Evolutionary conservation across 1,140 invertebrate genomes (phyloP), one percentile per base, ranked within the genome.

Genomic region (Wiebesia pumilae): DNA sequence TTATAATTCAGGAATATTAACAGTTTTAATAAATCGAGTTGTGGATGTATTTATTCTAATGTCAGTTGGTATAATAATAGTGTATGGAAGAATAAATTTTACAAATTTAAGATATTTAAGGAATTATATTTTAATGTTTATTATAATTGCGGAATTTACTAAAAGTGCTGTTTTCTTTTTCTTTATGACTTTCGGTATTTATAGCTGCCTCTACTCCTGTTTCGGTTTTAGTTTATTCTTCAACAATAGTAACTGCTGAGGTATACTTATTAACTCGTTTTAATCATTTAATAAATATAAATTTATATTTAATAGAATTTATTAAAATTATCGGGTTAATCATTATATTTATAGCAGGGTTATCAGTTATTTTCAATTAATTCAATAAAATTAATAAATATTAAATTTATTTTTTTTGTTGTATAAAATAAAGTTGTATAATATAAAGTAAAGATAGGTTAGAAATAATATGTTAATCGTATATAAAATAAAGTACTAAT

Each of bases 111-210:
- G 89, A 92, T 89, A 90, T 90, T 93, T 90, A 91, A n/a, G n/a
- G n/a, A n/a, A n/a, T n/a, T n/a, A n/a, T n/a, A 88, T 94, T 87
- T 91, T 95, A 93, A 90, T 93, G 14, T 81, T 90, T 84, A 90
- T 95, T 90, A 90, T 95, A 81, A 89, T 95, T 89, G 94, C 94
- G 7, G 91, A 94, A 79, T 94, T 96, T 93, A 96, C 96, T 88
- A 97, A 97, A 93, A 96, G 95, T 88, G 96, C 96, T 90, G 94
- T 94, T 96, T 94, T 95, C 96, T 78, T 97, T 97, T 95, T 96
- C 95, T 89, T 93, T 94, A 87, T 96, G 96, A 90, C 91, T 97
- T 43, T 96, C 96, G 0, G 94, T 94, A 12, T 96, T 96, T 43
- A 97, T 96, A 91, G 95, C 95, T 6, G 96, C 96, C 65, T 96